Conservation (phyloP, 2,888 invertebrate species). For the Drosophila maculinotata region DNA sequence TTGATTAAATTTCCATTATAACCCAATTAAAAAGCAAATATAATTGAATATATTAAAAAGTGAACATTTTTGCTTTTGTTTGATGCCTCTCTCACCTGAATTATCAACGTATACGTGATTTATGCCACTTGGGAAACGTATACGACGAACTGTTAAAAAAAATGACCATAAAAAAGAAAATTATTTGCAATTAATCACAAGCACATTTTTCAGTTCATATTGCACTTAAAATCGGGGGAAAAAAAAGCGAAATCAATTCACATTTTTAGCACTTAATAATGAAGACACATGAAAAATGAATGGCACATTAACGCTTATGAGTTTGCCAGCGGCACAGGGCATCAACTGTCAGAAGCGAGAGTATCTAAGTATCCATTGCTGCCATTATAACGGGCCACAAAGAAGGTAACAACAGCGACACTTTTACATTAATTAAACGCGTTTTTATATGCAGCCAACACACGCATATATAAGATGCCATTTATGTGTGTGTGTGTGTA, state of each 20-base stretch:
- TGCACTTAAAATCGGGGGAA: too few relatives aligned
- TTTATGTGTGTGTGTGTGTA: constrained; percentile 13
- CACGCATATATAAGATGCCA: constrained; percentile 17
- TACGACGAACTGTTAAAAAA: constrained; percentile 27
- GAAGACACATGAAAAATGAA: constrained; percentile 54
- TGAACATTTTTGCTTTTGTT: too few relatives aligned
- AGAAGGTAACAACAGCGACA: constrained; percentile 56
- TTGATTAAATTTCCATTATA: neutral
- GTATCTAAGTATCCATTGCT: constrained; percentile 41
- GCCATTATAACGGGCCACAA: constrained; percentile 44
- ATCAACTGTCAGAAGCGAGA: constrained; percentile 3
- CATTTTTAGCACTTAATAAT: constrained; percentile 64
- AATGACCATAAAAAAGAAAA: constrained; percentile 2
- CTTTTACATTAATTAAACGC: constrained; percentile 80
- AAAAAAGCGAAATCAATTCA: constrained; percentile 44
- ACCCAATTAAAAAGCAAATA: constrained; percentile 5
- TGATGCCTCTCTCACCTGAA: constrained; percentile 30
- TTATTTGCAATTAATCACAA: constrained; percentile 29
- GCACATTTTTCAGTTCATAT: constrained; percentile 1
- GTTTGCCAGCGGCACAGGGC: constrained; percentile 28
- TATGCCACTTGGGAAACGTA: constrained; percentile 14
- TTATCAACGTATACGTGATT: constrained; percentile 13
- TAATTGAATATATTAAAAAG: neutral
- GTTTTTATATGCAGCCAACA: constrained; percentile 68
- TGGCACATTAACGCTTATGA: constrained; percentile 65